phyloP scores from a whole-genome alignment of 2,888 invertebrate genomes.

The Agrochola macilenta region DNA sequence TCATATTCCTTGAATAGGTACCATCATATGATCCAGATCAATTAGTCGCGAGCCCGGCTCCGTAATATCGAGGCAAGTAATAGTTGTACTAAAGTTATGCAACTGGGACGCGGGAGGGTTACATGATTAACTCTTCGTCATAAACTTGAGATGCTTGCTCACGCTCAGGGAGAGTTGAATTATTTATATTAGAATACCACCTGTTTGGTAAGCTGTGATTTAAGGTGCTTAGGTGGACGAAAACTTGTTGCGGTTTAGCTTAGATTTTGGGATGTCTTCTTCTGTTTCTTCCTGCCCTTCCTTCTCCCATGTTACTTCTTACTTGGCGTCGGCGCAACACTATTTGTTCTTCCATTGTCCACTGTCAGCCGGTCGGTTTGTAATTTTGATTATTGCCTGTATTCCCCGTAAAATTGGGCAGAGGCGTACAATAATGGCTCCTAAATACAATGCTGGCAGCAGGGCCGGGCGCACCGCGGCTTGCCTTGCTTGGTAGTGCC shows the following conservation, averaged over 20 bases:
- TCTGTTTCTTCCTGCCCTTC: background rate
- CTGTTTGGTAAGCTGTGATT: slow-evolving; percentile 14
- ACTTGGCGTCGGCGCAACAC: no score
- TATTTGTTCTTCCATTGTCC: no score
- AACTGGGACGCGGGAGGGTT: slow-evolving; percentile 41
- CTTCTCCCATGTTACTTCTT: background rate
- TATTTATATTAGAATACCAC: slow-evolving; percentile 51
- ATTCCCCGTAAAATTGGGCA: no score
- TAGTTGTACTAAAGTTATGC: slow-evolving; percentile 56
- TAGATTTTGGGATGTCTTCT: background rate
- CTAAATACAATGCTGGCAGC: no score
- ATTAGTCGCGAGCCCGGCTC: slow-evolving; percentile 21
- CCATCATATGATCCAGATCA: slow-evolving; percentile 23
- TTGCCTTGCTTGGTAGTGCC: no score
- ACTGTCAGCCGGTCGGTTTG: no score
- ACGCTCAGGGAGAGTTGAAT: slow-evolving; percentile 18
- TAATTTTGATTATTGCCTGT: background rate
- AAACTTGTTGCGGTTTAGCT: slow-evolving; percentile 8
- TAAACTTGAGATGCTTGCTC: slow-evolving; percentile 17
- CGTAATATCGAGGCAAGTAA: slow-evolving; percentile 42
- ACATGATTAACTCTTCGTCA: slow-evolving; percentile 25
- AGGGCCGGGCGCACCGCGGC: no score
- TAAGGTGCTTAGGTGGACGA: background rate
- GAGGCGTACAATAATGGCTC: background rate
- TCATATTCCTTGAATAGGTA: slow-evolving; percentile 29